phyloP scores from a whole-genome alignment of 2,888 invertebrate species.

The Periphyllus acericola region DNA sequence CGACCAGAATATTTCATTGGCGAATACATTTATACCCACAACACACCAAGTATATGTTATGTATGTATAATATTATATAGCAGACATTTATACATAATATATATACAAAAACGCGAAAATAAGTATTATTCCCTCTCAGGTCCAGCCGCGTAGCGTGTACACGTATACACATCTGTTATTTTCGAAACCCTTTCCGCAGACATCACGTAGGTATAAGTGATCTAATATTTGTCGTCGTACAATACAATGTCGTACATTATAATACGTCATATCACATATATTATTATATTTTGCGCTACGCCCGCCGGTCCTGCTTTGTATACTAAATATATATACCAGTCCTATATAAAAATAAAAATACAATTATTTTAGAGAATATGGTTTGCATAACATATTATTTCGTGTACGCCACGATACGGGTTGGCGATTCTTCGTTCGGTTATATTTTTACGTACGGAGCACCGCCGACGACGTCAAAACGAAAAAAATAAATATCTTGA shows the following conservation, averaged over 20 bases:
- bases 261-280: neutral
- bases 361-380: no score
- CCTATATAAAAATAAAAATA: neutral
- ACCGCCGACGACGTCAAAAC: neutral
- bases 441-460: neutral
- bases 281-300: neutral
- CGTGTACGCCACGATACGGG: neutral
- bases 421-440: constrained; percentile 24
- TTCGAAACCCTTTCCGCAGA: no score
- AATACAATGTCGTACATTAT: no score
- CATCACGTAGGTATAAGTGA: neutral
- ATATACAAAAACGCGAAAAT: neutral
- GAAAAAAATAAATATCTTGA: neutral
- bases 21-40: neutral
- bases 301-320: neutral
- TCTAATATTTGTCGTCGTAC: neutral
- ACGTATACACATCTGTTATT: no score
- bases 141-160: neutral
- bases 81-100: no score
- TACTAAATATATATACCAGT: neutral
- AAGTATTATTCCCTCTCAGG: neutral
- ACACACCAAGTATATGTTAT: no score
- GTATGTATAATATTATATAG: no score
- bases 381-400: neutral
- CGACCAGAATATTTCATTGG: neutral